These are phyloP conservation scores for Vanacampus margaritifer DNA, from an alignment of 2,113 vertebrate species.

Conservation along the genomic window DNA sequence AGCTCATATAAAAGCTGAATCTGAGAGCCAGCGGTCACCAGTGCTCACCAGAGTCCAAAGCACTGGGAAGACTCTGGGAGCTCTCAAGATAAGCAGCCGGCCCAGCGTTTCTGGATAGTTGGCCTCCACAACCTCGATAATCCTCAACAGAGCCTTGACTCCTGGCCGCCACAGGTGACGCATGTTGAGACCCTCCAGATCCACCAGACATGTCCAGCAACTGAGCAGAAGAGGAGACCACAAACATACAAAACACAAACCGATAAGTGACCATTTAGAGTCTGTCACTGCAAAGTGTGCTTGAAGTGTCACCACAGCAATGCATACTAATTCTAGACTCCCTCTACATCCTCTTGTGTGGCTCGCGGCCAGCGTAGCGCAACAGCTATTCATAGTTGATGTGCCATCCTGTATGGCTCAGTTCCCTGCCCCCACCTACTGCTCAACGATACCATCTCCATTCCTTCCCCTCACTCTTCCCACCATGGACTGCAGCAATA, in stretches of 20 bases:
- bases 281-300: slow-evolving; percentile 32
- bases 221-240: slow-evolving; percentile 20
- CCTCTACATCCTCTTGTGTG: slow-evolving; percentile 10
- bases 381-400: slow-evolving; percentile 29
- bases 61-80: slow-evolving; percentile 91
- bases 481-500: slow-evolving; percentile 3
- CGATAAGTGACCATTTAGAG: slow-evolving; percentile 34
- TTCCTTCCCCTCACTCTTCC: slow-evolving; percentile 10
- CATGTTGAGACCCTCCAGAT: slow-evolving; percentile 96
- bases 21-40: neutral
- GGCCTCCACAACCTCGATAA: slow-evolving; percentile 95
- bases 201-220: slow-evolving; percentile 95
- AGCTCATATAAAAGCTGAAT: neutral
- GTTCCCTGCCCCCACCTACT: slow-evolving; percentile 26
- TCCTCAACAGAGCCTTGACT: slow-evolving; percentile 90
- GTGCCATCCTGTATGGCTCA: slow-evolving; percentile 28
- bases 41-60: slow-evolving; percentile 90
- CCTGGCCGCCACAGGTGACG: slow-evolving; percentile 94
- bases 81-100: slow-evolving; percentile 87
- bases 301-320: slow-evolving; percentile 42
- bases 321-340: slow-evolving; percentile 35
- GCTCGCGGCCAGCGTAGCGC: slow-evolving; percentile 1
- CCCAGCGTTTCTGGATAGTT: slow-evolving; percentile 97
- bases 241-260: slow-evolving; percentile 2
- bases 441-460: slow-evolving; percentile 31